Base-by-base conservation (phyloP, 2,888 invertebrate species). In the Apamea crenata region DNA sequence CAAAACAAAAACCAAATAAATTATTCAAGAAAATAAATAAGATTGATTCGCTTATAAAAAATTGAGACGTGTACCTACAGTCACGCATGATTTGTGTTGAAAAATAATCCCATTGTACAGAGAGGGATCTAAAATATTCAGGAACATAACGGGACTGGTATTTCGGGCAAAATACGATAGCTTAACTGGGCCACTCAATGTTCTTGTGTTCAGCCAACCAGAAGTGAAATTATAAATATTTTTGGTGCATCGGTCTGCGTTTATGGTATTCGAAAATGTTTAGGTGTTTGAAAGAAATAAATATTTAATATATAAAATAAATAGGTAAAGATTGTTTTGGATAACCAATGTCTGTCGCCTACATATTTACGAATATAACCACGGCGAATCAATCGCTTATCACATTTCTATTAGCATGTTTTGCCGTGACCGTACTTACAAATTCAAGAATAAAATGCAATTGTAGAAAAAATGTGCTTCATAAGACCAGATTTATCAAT, bases 91-190 rank as follows among this genome's bases (percentile, higher is more conserved):
- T 90, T 91, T 86, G 82, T 85, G 89, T 89, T 84, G 86, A 89
- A 86, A 92, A 90, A 91, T 89, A 91, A 91, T 90, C 90, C 84
- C 56, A 84, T 82, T 87, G 79, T 85, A 84, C 84, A 84, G 77
- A 87, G 85, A 88, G 85, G 90, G 85, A 87, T 87, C 87, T 90
- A 85, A 91, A 92, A 91, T 91, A 92, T 92, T 91, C 88, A 88
- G 83, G 78, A 87, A 87, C 83, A 88, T 86, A 90, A 88, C 86
- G 83, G 83, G 83, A 87, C 80, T 87, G 90, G 91, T 90, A 91
- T 91, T 90, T 89, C 83, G 61, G 87, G 84, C 82, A 90, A 87
- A 90, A 91, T 89, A 89, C 88, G 88, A 88, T 88, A 78, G 81
- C 82, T 84, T 84, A 66, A 81, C 81, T 81, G 50, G 44, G 73